phyloP scores from a whole-genome alignment of 2,113 vertebrate species.

The Rhabdomys dilectus region DNA sequence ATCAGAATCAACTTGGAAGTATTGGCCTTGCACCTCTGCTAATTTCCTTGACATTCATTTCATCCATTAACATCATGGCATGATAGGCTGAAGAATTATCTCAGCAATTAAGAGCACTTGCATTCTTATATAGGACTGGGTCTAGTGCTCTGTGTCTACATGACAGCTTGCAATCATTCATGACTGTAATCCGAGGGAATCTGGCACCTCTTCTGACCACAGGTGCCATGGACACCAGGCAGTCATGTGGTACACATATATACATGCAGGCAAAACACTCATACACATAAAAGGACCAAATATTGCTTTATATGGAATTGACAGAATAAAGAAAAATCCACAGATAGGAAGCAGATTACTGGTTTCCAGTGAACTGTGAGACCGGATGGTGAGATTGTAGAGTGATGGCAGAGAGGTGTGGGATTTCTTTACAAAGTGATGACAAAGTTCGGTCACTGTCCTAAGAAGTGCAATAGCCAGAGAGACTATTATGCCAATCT shows the following conservation, averaged over 20 bases:
- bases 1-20: slow-evolving; percentile 36
- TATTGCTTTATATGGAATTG: neutral
- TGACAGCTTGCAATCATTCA: neutral
- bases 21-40: slow-evolving; percentile 28
- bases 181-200: neutral
- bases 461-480: neutral
- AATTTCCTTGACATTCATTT: slow-evolving; percentile 48
- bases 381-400: neutral
- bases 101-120: neutral
- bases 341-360: slow-evolving; percentile 10
- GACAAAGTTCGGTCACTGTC: slow-evolving; percentile 36
- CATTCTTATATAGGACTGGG: neutral
- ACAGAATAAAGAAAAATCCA: slow-evolving; percentile 50
- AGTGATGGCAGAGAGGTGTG: neutral
- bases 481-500: neutral
- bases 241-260: neutral
- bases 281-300: neutral
- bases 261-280: neutral
- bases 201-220: neutral
- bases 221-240: neutral
- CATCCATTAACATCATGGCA: slow-evolving; percentile 49
- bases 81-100: neutral
- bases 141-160: neutral
- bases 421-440: slow-evolving; percentile 17
- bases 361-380: neutral